phyloP scores from a whole-genome alignment of 2,113 vertebrate genomes.

The Nansenia antarctica region DNA sequence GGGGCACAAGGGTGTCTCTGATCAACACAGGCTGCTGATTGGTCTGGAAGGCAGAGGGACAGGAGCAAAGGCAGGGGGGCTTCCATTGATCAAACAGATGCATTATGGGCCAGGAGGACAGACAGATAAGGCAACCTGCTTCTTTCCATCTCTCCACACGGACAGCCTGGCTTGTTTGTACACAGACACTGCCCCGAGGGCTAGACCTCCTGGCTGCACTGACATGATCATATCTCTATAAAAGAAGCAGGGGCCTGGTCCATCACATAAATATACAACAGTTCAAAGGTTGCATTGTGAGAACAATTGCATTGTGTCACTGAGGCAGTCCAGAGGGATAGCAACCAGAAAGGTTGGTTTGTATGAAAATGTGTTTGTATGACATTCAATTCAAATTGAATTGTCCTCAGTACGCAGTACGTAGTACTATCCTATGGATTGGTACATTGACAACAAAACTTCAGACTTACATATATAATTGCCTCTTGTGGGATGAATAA shows the following conservation, averaged over 20 bases:
- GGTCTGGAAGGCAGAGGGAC: slow-evolving; percentile 42
- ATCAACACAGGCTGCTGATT: slow-evolving; percentile 57
- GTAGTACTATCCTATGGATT: too few species aligned
- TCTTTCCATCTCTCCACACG: slow-evolving; percentile 30
- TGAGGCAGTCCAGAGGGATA: not conserved
- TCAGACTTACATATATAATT: too few species aligned
- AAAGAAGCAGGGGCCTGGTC: not conserved
- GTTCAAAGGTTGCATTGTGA: not conserved
- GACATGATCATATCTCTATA: not conserved
- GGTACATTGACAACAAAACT: too few species aligned
- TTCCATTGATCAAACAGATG: slow-evolving; percentile 50
- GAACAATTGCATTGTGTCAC: too few species aligned
- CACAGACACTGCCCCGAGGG: slow-evolving; percentile 3
- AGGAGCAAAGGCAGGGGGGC: slow-evolving; percentile 37
- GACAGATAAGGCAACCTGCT: slow-evolving; percentile 9
- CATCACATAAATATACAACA: not conserved
- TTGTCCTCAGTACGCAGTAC: too few species aligned
- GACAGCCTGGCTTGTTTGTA: slow-evolving; percentile 20
- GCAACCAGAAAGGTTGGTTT: not conserved
- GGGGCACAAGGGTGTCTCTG: slow-evolving; percentile 44
- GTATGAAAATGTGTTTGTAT: too few species aligned
- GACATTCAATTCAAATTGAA: too few species aligned
- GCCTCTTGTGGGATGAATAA: too few species aligned
- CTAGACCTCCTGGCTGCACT: not conserved
- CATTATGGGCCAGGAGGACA: slow-evolving; percentile 37